Conservation (phyloP, 1,140 invertebrate species). For the Drosophila kohkoa region DNA sequence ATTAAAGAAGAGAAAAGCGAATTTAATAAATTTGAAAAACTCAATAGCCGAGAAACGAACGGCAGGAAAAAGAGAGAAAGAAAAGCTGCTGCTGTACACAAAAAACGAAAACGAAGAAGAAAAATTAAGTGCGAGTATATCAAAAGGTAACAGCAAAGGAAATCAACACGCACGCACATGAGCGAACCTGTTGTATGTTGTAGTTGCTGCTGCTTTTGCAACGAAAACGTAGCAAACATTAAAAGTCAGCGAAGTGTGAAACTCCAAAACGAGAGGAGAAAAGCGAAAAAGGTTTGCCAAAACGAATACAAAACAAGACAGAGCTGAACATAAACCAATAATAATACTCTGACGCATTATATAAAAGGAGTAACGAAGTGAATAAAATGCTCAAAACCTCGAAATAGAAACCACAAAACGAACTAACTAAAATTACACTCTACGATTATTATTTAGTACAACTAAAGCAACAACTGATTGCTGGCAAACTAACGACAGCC, state of each 20-base stretch:
- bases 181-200: constrained; percentile 56
- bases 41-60: constrained; percentile 54
- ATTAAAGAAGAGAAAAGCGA: constrained; percentile 67
- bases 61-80: constrained; percentile 2
- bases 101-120: constrained; percentile 18
- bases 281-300: constrained; percentile 29
- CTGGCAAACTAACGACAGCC: constrained; percentile 28
- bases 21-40: constrained; percentile 77
- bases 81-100: no score
- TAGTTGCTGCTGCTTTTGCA: constrained; percentile 1
- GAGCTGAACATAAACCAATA: constrained; percentile 7
- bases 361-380: constrained; percentile 35
- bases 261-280: constrained; percentile 38
- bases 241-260: constrained; percentile 70
- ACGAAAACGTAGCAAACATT: constrained; percentile 61
- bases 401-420: constrained; percentile 31
- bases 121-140: constrained; percentile 53
- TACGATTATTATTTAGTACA: constrained; percentile 39
- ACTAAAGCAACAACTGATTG: constrained; percentile 7
- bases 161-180: constrained; percentile 78
- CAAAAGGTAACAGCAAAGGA: constrained; percentile 64
- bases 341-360: constrained; percentile 13
- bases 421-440: constrained; percentile 58
- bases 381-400: constrained; percentile 30
- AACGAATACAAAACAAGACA: constrained; percentile 21